phyloP scores from a whole-genome alignment of 2,113 vertebrate genomes.

The Colius striatus region DNA sequence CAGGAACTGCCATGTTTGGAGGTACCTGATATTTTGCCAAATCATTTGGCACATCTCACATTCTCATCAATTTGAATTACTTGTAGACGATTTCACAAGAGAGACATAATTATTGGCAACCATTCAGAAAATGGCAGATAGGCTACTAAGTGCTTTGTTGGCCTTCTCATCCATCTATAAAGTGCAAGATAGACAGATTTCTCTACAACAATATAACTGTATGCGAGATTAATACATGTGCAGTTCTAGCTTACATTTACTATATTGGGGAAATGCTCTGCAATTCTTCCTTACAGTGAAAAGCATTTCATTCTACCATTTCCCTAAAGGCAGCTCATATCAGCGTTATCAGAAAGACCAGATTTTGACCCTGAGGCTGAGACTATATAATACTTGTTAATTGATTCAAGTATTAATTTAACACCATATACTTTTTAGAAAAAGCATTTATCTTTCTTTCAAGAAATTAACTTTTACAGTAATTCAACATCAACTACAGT shows the following conservation, averaged over 20 bases:
- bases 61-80: conserved; percentile 80
- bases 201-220: conserved; percentile 43
- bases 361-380: background rate
- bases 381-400: background rate
- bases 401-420: background rate
- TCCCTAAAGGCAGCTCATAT: background rate
- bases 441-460: background rate
- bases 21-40: conserved; percentile 71
- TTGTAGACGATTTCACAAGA: conserved; percentile 75
- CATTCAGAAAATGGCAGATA: conserved; percentile 43
- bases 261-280: background rate
- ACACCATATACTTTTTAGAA: background rate
- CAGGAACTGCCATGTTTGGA: conserved; percentile 58
- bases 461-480: background rate
- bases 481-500: background rate
- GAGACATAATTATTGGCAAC: conserved; percentile 75
- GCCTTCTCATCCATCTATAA: conserved; percentile 39
- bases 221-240: background rate
- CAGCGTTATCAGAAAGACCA: background rate
- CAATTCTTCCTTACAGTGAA: background rate
- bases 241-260: conserved; percentile 23
- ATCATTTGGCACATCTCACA: conserved; percentile 71
- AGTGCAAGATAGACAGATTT: conserved; percentile 57
- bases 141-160: conserved; percentile 75
- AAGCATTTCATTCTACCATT: background rate